phyloP scores from a whole-genome alignment of 1,140 invertebrate genomes.

The Tetraneura akinire region DNA sequence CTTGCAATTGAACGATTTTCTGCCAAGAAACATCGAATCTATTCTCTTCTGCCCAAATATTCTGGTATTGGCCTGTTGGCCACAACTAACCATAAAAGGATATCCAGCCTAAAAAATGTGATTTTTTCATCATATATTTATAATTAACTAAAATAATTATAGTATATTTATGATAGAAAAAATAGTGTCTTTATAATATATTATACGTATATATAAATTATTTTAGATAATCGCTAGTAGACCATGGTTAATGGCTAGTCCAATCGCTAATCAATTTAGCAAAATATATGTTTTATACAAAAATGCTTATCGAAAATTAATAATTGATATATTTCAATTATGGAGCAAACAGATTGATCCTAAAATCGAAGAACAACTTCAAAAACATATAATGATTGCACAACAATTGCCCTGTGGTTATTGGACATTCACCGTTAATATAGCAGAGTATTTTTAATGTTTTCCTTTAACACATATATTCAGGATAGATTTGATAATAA shows the following conservation, averaged over 20 bases:
- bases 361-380: background rate
- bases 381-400: background rate
- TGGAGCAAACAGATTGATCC: slow-evolving; percentile 12
- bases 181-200: too few relatives aligned
- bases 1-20: background rate
- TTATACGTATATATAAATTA: too few relatives aligned
- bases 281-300: background rate
- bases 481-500: background rate
- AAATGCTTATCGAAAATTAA: background rate
- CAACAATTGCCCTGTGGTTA: background rate
- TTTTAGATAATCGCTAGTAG: background rate
- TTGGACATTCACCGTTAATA: background rate
- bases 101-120: background rate
- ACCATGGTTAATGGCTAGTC: background rate
- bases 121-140: background rate
- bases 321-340: background rate
- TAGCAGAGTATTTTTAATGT: background rate
- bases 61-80: background rate
- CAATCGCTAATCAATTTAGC: background rate
- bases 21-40: background rate
- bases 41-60: background rate
- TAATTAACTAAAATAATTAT: too few relatives aligned
- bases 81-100: background rate
- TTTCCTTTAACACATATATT: too few relatives aligned
- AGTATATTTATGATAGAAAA: too few relatives aligned